Evolutionary conservation across 2,797 vertebrate species (phyloP).

Genomic region (Varecia variegata): DNA sequence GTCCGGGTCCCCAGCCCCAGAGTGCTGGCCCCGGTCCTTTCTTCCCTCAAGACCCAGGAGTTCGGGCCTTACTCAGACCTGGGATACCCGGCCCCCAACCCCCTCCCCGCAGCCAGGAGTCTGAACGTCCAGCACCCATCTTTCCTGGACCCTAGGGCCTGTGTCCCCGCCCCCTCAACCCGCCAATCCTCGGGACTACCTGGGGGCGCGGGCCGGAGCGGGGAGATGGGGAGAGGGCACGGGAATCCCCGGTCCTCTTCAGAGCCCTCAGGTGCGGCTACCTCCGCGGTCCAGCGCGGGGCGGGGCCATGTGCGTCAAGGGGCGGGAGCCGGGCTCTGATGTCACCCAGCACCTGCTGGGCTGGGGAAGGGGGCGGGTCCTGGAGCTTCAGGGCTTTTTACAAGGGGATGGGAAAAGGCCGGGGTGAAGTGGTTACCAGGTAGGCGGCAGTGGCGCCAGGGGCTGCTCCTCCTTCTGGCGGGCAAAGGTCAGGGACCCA

Average conservation of each 20-base stretch:
- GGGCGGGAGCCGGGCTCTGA: constrained; percentile 34
- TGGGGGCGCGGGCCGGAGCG: not conserved
- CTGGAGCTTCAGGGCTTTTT: not conserved
- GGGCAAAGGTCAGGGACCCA: constrained; percentile 10
- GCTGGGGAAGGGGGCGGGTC: constrained; percentile 22
- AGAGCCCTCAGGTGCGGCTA: constrained; percentile 52
- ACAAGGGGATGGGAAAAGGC: not conserved
- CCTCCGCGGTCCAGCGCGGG: constrained; percentile 66
- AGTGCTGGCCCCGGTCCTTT: rapidly evolving
- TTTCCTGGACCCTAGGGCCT: not conserved
- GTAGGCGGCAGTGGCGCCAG: not conserved
- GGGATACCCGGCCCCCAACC: not conserved
- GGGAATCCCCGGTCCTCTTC: not conserved
- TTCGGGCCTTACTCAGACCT: not conserved
- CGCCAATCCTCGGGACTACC: constrained; percentile 32
- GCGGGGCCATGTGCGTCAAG: constrained; percentile 48
- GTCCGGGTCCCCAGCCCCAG: not conserved
- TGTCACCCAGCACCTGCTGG: constrained; percentile 66
- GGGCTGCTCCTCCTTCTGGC: not conserved
- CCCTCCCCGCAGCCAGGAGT: not conserved
- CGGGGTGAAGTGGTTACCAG: not conserved
- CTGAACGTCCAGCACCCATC: not conserved
- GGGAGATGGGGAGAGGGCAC: constrained; percentile 26
- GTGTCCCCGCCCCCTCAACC: not conserved
- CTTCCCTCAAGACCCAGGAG: not conserved